These are phyloP conservation scores for Parauchenoglanis punctatus DNA, from an alignment of 2,797 vertebrate species.

Conservation along the genomic window DNA sequence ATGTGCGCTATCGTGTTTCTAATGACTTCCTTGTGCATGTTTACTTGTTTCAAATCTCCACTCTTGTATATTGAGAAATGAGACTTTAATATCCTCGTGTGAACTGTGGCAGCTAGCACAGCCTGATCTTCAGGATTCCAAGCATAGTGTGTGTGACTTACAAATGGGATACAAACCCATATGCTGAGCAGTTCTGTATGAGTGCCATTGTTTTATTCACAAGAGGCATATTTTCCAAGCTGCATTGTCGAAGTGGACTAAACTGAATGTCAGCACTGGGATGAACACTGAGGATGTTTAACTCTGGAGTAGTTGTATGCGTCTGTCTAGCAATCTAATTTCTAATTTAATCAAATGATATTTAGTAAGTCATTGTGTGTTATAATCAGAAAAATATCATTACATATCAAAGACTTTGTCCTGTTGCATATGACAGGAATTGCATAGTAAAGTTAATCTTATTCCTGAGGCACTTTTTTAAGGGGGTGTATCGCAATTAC, in stretches of 20 bases:
- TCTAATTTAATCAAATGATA: not conserved
- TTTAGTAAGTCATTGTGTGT: not conserved
- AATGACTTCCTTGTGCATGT: slow-evolving; percentile 18
- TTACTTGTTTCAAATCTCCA: not conserved
- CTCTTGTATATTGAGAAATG: slow-evolving; percentile 7
- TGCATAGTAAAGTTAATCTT: not conserved
- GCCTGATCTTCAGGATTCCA: slow-evolving; percentile 30
- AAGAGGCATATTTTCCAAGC: slow-evolving; percentile 9
- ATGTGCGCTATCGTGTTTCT: not conserved
- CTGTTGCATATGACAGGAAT: not conserved
- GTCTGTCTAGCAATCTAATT: not conserved
- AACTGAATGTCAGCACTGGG: not conserved
- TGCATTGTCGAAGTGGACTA: not conserved
- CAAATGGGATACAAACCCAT: slow-evolving; percentile 1
- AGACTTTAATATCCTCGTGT: slow-evolving; percentile 14
- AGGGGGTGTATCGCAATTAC: not conserved
- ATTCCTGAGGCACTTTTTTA: not conserved
- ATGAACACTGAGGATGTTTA: not conserved
- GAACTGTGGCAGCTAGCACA: slow-evolving; percentile 1
- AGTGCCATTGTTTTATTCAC: slow-evolving; percentile 36
- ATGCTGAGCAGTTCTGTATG: slow-evolving; percentile 25
- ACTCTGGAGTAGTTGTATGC: not conserved
- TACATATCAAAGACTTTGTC: not conserved
- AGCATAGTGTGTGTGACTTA: not conserved
- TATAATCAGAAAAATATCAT: not conserved